Evolutionary conservation across 2,113 vertebrate species (phyloP).

Genomic region (Takifugu flavidus): DNA sequence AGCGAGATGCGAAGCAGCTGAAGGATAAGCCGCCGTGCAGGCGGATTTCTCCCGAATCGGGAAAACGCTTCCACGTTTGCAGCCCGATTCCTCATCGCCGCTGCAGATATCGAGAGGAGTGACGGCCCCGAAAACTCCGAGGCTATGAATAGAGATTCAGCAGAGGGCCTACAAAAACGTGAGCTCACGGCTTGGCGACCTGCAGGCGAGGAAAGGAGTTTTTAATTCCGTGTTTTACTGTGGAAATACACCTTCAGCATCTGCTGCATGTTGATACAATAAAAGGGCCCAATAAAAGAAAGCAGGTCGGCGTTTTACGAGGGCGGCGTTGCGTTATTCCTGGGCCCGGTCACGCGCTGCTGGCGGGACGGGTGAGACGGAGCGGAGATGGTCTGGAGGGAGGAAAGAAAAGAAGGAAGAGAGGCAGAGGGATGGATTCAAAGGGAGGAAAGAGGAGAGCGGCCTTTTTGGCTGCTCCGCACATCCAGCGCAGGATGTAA

Average conservation of each 20-base stretch:
- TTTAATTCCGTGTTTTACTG: slow-evolving; percentile 9
- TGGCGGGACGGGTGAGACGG: slow-evolving; percentile 41
- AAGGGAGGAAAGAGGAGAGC: slow-evolving; percentile 31
- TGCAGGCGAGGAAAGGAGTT: slow-evolving; percentile 10
- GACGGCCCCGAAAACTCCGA: slow-evolving; percentile 61
- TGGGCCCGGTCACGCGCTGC: slow-evolving; percentile 56
- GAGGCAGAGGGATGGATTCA: slow-evolving; percentile 23
- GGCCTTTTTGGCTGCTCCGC: slow-evolving; percentile 49
- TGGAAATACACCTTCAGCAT: slow-evolving; percentile 67
- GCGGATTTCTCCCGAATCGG: slow-evolving; percentile 15
- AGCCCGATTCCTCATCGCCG: slow-evolving; percentile 58
- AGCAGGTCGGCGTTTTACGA: slow-evolving; percentile 41
- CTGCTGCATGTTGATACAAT: slow-evolving; percentile 64
- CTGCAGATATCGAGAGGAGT: slow-evolving; percentile 65
- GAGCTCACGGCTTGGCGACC: slow-evolving; percentile 67
- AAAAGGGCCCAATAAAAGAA: background rate
- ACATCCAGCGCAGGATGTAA: slow-evolving; percentile 68
- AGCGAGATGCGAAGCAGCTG: slow-evolving; percentile 1
- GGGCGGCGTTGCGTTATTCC: slow-evolving; percentile 47
- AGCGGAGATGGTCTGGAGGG: background rate
- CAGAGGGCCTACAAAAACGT: slow-evolving; percentile 56
- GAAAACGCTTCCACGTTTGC: slow-evolving; percentile 56
- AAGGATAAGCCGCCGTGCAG: slow-evolving; percentile 8
- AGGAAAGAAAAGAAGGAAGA: slow-evolving; percentile 7
- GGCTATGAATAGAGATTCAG: slow-evolving; percentile 67